Evolutionary conservation across 1,140 invertebrate genomes (phyloP).

Genomic region (Drosophila subobscura): DNA sequence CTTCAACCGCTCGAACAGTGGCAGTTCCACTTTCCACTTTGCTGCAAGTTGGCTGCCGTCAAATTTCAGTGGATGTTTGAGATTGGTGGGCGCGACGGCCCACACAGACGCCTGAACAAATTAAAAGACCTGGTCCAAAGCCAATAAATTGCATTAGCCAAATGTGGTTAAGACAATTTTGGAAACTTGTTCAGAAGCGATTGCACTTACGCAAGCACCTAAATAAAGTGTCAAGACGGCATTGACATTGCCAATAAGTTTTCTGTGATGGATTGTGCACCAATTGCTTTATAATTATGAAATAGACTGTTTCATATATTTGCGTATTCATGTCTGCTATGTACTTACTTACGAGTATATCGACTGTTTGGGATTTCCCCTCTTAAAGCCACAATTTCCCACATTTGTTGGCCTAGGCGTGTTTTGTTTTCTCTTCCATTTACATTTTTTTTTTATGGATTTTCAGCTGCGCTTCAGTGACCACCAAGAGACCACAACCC

Average conservation of each 20-base stretch:
- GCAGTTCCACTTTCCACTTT: conserved; percentile 42
- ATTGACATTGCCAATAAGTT: background rate
- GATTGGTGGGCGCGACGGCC: conserved; percentile 68
- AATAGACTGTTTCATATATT: conserved; percentile 31
- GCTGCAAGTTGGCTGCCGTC: conserved; percentile 38
- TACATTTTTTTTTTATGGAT: conserved; percentile 61
- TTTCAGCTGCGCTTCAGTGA: conserved; percentile 72
- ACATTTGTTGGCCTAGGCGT: conserved; percentile 63
- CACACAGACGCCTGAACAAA: conserved; percentile 53
- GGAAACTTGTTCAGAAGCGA: conserved; percentile 78
- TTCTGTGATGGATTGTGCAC: background rate
- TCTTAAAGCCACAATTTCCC: conserved; percentile 60
- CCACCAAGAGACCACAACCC: conserved; percentile 45
- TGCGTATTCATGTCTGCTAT: background rate
- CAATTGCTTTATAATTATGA: conserved; percentile 7
- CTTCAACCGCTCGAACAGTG: background rate
- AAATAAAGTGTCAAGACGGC: background rate
- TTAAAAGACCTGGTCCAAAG: conserved; percentile 53
- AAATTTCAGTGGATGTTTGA: conserved; percentile 58
- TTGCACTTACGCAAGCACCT: conserved; percentile 27
- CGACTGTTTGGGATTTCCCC: conserved; percentile 29
- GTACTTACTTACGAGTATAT: too few relatives aligned
- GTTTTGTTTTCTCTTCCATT: conserved; percentile 29
- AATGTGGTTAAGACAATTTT: conserved; percentile 78
- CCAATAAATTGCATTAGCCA: conserved; percentile 80